A percentile compares a stretch with the other conserved stretches of the same genome.
Evolutionary conservation across 2,113 vertebrate species (phyloP).

Genomic region (Gallinago media): DNA sequence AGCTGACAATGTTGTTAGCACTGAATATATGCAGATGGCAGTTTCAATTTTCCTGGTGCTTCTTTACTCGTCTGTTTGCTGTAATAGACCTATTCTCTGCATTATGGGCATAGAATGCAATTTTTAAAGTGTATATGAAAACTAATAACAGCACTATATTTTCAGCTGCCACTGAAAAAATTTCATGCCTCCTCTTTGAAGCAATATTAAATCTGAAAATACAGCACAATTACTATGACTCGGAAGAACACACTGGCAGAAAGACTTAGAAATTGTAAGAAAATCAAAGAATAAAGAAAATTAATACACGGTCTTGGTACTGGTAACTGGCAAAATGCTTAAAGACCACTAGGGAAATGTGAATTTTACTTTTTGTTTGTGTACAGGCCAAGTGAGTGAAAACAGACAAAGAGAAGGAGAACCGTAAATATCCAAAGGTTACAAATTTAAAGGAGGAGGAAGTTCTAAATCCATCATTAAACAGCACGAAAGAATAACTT

Average conservation of each 20-base stretch:
- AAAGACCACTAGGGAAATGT: background rate
- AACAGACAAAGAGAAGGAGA: background rate
- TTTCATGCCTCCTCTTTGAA: background rate
- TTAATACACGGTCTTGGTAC: background rate
- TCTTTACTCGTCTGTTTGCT: background rate
- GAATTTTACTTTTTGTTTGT: background rate
- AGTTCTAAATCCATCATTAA: background rate
- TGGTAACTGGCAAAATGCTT: background rate
- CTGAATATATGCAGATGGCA: background rate
- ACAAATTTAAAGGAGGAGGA: background rate
- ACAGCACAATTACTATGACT: background rate
- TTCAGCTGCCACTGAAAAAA: background rate
- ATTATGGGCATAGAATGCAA: background rate
- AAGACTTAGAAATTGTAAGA: background rate
- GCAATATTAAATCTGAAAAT: background rate
- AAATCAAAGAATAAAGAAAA: background rate
- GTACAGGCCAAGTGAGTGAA: background rate
- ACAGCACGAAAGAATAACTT: background rate
- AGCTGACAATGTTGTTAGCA: background rate
- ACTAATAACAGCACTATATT: background rate
- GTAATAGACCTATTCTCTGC: background rate
- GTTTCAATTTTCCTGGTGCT: background rate
- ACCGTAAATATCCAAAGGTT: background rate
- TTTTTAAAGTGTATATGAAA: background rate
- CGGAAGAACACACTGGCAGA: background rate